Evolutionary conservation across 1,140 invertebrate genomes (phyloP).

Genomic region (Macrosteles quadrilineatus): DNA sequence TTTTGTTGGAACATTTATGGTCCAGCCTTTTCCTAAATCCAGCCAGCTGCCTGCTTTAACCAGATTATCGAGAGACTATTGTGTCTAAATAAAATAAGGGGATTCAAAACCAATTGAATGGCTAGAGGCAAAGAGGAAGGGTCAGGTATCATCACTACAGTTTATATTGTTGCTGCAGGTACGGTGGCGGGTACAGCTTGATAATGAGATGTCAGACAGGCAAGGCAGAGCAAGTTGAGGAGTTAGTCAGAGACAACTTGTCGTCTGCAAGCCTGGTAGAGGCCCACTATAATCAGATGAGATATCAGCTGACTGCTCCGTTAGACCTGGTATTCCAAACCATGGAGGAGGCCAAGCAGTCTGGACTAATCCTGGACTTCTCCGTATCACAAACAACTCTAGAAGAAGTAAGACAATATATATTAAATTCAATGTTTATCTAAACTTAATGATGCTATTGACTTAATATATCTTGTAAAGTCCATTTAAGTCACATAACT

Average conservation of each 20-base stretch:
- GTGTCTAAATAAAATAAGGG: no score
- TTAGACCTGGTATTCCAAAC: constrained; percentile 56
- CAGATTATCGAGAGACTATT: no score
- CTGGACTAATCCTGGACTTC: constrained; percentile 57
- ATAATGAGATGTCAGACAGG: constrained; percentile 49
- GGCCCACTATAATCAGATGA: constrained; percentile 44
- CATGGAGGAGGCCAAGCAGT: constrained; percentile 51
- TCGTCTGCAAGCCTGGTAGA: constrained; percentile 43
- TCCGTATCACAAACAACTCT: constrained; percentile 63
- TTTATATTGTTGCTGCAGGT: constrained; percentile 56
- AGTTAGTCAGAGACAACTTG: constrained; percentile 38
- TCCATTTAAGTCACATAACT: not conserved
- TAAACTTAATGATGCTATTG: not conserved
- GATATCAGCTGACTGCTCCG: constrained; percentile 35
- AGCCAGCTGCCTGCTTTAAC: no score
- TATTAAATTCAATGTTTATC: not conserved
- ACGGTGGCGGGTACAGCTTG: constrained; percentile 64
- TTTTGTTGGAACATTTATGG: no score
- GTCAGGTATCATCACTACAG: no score
- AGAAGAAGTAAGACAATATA: constrained; percentile 55
- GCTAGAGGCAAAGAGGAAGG: no score
- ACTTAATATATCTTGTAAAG: not conserved
- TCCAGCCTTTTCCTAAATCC: no score
- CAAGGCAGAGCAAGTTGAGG: constrained; percentile 40
- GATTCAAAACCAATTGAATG: no score